phyloP scores from a whole-genome alignment of 2,888 invertebrate species.

The Trissolcus japonicus region DNA sequence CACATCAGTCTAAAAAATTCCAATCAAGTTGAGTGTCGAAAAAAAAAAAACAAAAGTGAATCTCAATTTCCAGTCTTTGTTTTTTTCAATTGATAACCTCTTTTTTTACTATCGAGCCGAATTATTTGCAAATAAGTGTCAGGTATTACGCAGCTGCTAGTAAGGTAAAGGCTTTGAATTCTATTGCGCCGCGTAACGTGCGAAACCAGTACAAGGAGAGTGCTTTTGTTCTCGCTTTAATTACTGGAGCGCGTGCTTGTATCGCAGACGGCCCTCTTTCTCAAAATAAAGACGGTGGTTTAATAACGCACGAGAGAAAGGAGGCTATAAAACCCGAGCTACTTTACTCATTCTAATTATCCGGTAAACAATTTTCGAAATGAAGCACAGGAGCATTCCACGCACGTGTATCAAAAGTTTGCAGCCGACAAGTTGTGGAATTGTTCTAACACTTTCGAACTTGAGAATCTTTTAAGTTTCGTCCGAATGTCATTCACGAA shows the following conservation, averaged over 20 bases:
- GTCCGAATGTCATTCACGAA: slow-evolving; percentile 10
- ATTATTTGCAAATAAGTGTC: slow-evolving; percentile 48
- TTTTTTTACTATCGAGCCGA: slow-evolving; percentile 36
- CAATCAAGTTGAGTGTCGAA: no score
- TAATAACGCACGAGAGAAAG: slow-evolving; percentile 47
- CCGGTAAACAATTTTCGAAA: slow-evolving; percentile 37
- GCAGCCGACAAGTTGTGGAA: no score
- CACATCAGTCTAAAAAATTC: background rate
- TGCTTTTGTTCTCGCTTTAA: slow-evolving; percentile 59
- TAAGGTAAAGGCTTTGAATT: slow-evolving; percentile 47
- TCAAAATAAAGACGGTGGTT: slow-evolving; percentile 49
- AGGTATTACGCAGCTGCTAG: slow-evolving; percentile 56
- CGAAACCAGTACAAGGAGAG: slow-evolving; percentile 53
- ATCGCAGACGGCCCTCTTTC: slow-evolving; percentile 50
- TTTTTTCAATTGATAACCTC: slow-evolving; percentile 25
- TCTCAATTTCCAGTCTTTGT: slow-evolving; percentile 6
- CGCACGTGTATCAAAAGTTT: background rate
- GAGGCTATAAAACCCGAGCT: slow-evolving; percentile 39
- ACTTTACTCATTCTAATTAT: slow-evolving; percentile 49
- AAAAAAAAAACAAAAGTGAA: background rate
- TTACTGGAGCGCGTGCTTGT: slow-evolving; percentile 58
- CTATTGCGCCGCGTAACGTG: slow-evolving; percentile 56
- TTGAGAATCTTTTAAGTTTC: background rate
- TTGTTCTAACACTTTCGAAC: slow-evolving; percentile 8
- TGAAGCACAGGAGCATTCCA: slow-evolving; percentile 17